phyloP scores from a whole-genome alignment of 1,140 invertebrate species.

The Antheraea pernyi region DNA sequence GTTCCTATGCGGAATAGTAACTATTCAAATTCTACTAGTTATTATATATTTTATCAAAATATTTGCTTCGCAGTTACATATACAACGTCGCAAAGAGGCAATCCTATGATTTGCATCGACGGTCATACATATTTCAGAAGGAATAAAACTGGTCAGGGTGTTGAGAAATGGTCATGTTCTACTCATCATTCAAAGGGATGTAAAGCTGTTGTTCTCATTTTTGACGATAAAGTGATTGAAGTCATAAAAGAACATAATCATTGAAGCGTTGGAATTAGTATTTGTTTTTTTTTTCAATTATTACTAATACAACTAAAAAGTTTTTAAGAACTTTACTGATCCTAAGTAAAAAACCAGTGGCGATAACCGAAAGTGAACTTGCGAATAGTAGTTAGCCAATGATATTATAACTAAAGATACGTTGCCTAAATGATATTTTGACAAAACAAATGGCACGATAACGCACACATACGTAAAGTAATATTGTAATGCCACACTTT shows the following conservation, averaged over 20 bases:
- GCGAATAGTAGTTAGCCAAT: too few species aligned
- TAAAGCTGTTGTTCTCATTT: background rate
- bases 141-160: background rate
- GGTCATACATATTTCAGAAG: background rate
- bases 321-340: too few species aligned
- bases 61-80: background rate
- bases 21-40: background rate
- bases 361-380: too few species aligned
- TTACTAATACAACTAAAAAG: too few species aligned
- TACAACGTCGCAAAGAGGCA: background rate
- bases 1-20: too few species aligned
- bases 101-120: background rate
- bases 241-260: background rate
- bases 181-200: constrained; percentile 3
- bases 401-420: too few species aligned
- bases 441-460: too few species aligned
- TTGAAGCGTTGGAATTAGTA: background rate
- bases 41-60: background rate
- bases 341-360: too few species aligned
- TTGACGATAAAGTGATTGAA: background rate
- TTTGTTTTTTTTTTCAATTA: background rate
- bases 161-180: constrained; percentile 8
- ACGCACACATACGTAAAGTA: too few species aligned
- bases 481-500: too few species aligned
- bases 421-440: too few species aligned